These are phyloP conservation scores for Lamellibrachia columna DNA, from an alignment of 2,888 invertebrate species.

Conservation along the genomic window DNA sequence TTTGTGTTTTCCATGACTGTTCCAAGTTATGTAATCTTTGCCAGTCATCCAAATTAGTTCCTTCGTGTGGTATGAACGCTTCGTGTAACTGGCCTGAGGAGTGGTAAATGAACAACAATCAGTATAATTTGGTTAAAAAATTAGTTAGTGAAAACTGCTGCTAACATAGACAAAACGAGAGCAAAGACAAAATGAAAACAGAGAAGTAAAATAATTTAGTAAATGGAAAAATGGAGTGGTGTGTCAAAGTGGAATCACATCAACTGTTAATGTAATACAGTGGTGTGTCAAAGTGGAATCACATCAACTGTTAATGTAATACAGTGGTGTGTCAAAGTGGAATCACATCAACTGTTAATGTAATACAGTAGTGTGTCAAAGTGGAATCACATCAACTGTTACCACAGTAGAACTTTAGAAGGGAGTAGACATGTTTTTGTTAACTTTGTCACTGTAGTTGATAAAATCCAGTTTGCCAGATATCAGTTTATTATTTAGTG, in stretches of 20 bases:
- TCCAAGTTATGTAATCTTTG: too few species aligned
- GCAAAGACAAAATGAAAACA: neutral
- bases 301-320: too few species aligned
- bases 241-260: too few species aligned
- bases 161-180: neutral
- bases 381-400: neutral
- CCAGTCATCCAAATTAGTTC: too few species aligned
- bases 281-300: too few species aligned
- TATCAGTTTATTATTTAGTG: neutral
- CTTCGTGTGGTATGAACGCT: too few species aligned
- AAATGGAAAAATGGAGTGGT: neutral
- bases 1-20: too few species aligned
- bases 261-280: too few species aligned
- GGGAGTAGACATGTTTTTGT: neutral
- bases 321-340: neutral
- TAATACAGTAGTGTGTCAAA: neutral
- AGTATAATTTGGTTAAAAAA: slow-evolving; percentile 8
- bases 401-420: neutral
- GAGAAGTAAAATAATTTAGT: neutral
- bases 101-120: neutral
- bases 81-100: neutral
- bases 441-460: neutral
- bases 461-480: neutral
- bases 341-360: neutral
- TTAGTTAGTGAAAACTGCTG: neutral